A percentile compares a stretch with the other conserved stretches of the same genome.
Conservation (phyloP, 2,113 vertebrate genomes). For the Prunella fulvescens region DNA sequence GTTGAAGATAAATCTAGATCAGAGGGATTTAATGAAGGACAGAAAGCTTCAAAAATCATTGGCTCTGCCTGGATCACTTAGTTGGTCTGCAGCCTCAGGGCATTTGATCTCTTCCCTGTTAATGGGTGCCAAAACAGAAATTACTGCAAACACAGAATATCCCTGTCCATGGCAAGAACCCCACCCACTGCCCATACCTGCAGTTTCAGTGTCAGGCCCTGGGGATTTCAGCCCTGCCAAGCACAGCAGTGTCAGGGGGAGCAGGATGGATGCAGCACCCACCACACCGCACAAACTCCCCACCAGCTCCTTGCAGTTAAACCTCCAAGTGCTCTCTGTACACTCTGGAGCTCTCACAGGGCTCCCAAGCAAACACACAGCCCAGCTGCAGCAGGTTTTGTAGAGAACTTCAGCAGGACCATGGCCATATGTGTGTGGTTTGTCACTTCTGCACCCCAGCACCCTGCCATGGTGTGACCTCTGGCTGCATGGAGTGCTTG, state of each 20-base stretch:
- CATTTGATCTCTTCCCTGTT: not conserved
- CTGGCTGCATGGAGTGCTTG: not conserved
- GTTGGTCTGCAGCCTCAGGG: not conserved
- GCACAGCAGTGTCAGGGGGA: not conserved
- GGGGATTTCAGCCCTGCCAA: not conserved
- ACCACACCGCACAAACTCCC: rapidly evolving
- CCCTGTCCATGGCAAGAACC: no score
- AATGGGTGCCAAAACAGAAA: not conserved
- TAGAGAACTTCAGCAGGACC: not conserved
- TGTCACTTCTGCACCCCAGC: not conserved
- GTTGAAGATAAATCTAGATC: not conserved
- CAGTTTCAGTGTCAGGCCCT: not conserved
- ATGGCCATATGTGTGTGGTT: rapidly evolving
- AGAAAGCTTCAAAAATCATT: not conserved
- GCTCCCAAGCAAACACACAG: not conserved
- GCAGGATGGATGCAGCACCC: not conserved
- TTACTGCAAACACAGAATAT: not conserved
- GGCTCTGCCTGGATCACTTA: not conserved
- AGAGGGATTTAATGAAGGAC: not conserved
- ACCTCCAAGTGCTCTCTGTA: not conserved
- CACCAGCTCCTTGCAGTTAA: not conserved
- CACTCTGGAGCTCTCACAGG: not conserved
- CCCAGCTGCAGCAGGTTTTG: not conserved
- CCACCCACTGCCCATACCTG: not conserved
- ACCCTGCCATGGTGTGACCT: not conserved